These are phyloP conservation scores for Pelochelys cantorii DNA, from an alignment of 2,797 vertebrate species.

Conservation along the genomic window DNA sequence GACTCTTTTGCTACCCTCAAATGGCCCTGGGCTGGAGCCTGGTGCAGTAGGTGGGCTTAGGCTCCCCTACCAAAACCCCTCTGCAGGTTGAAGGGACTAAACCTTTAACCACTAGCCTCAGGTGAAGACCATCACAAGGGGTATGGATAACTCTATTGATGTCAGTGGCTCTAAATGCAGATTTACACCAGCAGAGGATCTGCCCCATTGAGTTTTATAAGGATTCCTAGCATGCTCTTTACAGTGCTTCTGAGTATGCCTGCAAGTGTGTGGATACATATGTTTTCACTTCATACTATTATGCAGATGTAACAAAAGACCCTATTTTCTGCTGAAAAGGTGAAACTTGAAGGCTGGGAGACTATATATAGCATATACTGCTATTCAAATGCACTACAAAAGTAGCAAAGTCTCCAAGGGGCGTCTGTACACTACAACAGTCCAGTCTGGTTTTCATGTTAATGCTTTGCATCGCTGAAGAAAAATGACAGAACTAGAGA, in stretches of 20 bases:
- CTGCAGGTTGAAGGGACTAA: background rate
- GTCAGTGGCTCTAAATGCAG: background rate
- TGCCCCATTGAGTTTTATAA: background rate
- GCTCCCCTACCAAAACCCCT: background rate
- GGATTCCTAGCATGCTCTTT: accelerated
- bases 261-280: accelerated
- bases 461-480: conserved; percentile 38
- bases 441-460: conserved; percentile 30
- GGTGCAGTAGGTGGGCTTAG: background rate
- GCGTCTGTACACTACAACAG: background rate
- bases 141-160: background rate
- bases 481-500: background rate
- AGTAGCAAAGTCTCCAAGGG: background rate
- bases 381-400: background rate
- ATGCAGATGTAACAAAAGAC: background rate
- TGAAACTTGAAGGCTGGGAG: background rate
- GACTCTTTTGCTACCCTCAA: background rate
- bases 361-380: background rate
- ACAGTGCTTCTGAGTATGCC: background rate
- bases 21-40: background rate
- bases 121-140: background rate
- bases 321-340: background rate
- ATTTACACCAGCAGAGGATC: background rate
- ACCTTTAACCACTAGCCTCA: background rate
- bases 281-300: background rate